Evolutionary conservation across 2,888 invertebrate genomes (phyloP).

Genomic region (Chaitophorus viminalis): DNA sequence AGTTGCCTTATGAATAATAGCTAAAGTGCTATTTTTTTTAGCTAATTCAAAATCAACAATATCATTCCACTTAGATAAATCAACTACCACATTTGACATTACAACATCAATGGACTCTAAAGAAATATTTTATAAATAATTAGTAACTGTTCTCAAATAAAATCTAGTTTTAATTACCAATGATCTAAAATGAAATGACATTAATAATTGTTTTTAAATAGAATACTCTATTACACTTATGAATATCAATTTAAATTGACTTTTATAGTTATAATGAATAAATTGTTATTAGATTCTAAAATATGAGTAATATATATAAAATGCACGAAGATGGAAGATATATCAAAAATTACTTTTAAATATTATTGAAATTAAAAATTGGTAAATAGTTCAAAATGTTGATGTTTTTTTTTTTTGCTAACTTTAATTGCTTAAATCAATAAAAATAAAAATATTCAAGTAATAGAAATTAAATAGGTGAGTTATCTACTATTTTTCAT

Average conservation of each 20-base stretch:
- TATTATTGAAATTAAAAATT: background rate
- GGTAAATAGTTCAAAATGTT: background rate
- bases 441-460: too few species aligned
- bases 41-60: slow-evolving; percentile 59
- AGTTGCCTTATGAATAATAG: slow-evolving; percentile 64
- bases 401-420: background rate
- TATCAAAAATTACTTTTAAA: background rate
- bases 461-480: too few species aligned
- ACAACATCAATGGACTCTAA: slow-evolving; percentile 19
- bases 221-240: too few species aligned
- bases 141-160: background rate
- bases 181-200: background rate
- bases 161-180: background rate
- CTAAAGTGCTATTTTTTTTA: slow-evolving; percentile 62
- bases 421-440: background rate
- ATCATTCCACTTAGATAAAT: slow-evolving; percentile 63
- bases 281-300: background rate
- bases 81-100: slow-evolving; percentile 61
- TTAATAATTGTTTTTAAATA: background rate
- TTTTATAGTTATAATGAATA: background rate
- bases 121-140: slow-evolving; percentile 33
- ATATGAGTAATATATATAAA: background rate
- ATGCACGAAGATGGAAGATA: background rate
- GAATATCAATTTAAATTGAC: background rate
- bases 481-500: too few species aligned